A percentile compares a stretch with the other conserved stretches of the same genome.
phyloP scores from a whole-genome alignment of 1,140 invertebrate genomes.

The Agrilus planipennis region DNA sequence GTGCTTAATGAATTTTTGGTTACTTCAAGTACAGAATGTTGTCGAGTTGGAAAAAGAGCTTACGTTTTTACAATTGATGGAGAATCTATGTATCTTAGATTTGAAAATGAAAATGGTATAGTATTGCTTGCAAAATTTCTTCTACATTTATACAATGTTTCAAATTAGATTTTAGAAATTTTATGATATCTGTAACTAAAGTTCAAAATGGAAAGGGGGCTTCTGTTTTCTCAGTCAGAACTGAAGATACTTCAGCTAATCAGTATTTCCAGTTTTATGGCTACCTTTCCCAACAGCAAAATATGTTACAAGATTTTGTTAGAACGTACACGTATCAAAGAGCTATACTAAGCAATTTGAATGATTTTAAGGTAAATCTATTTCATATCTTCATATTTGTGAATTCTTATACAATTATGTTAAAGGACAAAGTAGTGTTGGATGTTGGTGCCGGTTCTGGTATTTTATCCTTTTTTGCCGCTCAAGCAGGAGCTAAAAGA shows the following conservation, averaged over 20 bases:
- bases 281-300: constrained; percentile 98
- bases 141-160: not conserved
- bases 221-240: constrained; percentile 89
- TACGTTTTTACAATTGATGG: constrained; percentile 59
- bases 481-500: constrained; percentile 91
- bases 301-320: constrained; percentile 99
- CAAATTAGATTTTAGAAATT: constrained; percentile 56
- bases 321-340: constrained; percentile 96
- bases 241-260: constrained; percentile 92
- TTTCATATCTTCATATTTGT: not conserved
- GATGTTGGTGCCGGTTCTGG: constrained; percentile 97
- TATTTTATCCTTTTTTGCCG: constrained; percentile 96
- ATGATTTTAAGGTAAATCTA: constrained; percentile 66
- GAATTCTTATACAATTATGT: not conserved
- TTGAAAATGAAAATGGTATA: constrained; percentile 37
- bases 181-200: constrained; percentile 65
- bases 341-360: constrained; percentile 86
- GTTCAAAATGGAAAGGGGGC: constrained; percentile 63
- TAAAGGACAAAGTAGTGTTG: constrained; percentile 74
- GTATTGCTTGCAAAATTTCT: not conserved
- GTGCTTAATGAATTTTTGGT: constrained; percentile 63
- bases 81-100: constrained; percentile 41
- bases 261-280: constrained; percentile 99
- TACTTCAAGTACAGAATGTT: constrained; percentile 53
- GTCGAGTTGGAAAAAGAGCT: constrained; percentile 48